Evolutionary conservation across 2,797 vertebrate species (phyloP).

Genomic region (Etheostoma perlongum): DNA sequence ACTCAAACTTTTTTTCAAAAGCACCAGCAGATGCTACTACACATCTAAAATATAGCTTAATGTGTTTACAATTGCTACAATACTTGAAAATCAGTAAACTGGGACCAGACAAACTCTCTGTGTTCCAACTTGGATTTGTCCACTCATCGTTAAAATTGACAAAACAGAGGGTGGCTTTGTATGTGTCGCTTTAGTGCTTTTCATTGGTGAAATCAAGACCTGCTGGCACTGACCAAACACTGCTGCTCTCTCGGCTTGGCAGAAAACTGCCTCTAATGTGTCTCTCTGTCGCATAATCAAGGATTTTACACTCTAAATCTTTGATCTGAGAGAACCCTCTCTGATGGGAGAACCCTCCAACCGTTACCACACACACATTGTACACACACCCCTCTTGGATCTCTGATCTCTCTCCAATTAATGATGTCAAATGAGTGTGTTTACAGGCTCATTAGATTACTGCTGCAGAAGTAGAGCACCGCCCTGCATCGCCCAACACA

Average conservation of each 20-base stretch:
- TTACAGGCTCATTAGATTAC: slow-evolving; percentile 90
- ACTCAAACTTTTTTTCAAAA: slow-evolving; percentile 71
- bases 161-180: slow-evolving; percentile 65
- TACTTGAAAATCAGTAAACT: slow-evolving; percentile 57
- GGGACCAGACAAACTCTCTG: slow-evolving; percentile 29
- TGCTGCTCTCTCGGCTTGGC: slow-evolving; percentile 78
- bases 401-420: slow-evolving; percentile 90
- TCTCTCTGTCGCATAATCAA: slow-evolving; percentile 88
- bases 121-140: slow-evolving; percentile 62
- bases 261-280: slow-evolving; percentile 85
- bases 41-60: slow-evolving; percentile 24
- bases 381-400: slow-evolving; percentile 70
- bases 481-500: slow-evolving; percentile 67
- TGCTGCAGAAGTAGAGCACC: slow-evolving; percentile 83
- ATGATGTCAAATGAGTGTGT: slow-evolving; percentile 90
- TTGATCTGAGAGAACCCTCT: slow-evolving; percentile 88
- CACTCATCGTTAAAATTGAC: slow-evolving; percentile 69
- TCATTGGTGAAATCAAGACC: slow-evolving; percentile 70
- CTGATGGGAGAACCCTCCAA: slow-evolving; percentile 85
- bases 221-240: slow-evolving; percentile 80
- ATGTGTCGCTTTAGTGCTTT: slow-evolving; percentile 57
- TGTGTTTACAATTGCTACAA: slow-evolving; percentile 39
- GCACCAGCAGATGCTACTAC: slow-evolving; percentile 31
- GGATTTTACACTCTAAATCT: slow-evolving; percentile 87
- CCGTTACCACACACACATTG: slow-evolving; percentile 61